Evolutionary conservation across 2,888 invertebrate species (phyloP).

Genomic region (Blastobasis adustella): DNA sequence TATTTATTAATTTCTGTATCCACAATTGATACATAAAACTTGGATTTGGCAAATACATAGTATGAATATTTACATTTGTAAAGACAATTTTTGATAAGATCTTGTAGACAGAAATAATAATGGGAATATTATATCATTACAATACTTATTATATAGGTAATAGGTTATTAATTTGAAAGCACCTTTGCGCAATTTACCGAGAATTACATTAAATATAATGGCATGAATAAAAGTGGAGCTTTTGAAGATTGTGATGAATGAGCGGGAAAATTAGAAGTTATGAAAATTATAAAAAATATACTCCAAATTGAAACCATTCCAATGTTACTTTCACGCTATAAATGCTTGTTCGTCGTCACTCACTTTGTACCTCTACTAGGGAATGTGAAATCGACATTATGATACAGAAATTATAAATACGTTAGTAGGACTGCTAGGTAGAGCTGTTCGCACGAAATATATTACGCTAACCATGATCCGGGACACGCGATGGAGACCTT

Average conservation of each 20-base stretch:
- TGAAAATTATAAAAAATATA: constrained; percentile 19
- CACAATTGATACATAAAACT: constrained; percentile 61
- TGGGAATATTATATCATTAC: constrained; percentile 15
- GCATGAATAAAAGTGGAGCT: constrained; percentile 31
- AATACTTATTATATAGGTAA: constrained; percentile 15
- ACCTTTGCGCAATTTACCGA: constrained; percentile 16
- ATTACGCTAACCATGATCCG: constrained; percentile 33
- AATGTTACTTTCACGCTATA: constrained; percentile 23
- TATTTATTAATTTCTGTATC: constrained; percentile 75
- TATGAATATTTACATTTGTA: constrained; percentile 45
- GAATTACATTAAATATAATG: constrained; percentile 4
- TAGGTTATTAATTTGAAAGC: constrained; percentile 14
- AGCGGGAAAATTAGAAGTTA: constrained; percentile 14
- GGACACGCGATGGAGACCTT: constrained; percentile 3
- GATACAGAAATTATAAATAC: constrained; percentile 74
- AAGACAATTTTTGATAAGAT: too few relatives aligned
- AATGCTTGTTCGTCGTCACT: constrained; percentile 53
- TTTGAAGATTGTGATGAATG: constrained; percentile 31
- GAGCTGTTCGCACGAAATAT: constrained; percentile 54
- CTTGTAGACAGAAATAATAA: constrained; percentile 15
- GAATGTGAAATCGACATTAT: constrained; percentile 55
- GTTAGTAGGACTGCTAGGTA: constrained; percentile 36
- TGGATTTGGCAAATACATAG: constrained; percentile 45
- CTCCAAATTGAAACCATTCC: constrained; percentile 24
- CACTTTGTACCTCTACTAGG: constrained; percentile 30